Evolutionary conservation across 2,888 invertebrate genomes (phyloP).

Genomic region (Dromius quadrimaculatus): DNA sequence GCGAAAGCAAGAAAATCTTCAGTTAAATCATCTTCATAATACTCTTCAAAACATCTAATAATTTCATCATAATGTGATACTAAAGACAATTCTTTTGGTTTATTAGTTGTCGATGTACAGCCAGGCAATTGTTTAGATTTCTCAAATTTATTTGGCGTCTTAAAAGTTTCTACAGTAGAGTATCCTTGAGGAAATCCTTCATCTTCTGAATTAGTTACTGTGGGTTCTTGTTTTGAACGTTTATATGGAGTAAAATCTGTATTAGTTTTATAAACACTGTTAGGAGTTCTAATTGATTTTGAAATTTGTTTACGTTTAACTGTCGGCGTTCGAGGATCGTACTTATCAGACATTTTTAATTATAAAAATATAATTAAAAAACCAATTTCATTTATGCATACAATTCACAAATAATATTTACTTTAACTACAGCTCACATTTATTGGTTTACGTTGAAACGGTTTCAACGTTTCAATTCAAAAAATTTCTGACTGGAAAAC

Average conservation of each 20-base stretch:
- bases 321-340: neutral
- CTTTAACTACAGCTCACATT: no score
- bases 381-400: no score
- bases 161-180: neutral
- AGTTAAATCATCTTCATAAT: conserved; percentile 28
- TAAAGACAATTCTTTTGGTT: neutral
- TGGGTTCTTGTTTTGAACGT: conserved; percentile 30
- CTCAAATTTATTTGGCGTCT: conserved; percentile 4
- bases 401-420: conserved; percentile 11
- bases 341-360: conserved; percentile 16
- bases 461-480: no score
- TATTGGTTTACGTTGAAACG: no score
- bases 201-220: conserved; percentile 28
- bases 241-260: conserved; percentile 26
- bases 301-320: conserved; percentile 10
- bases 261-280: neutral
- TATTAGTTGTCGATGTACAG: neutral
- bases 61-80: conserved; percentile 40
- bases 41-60: conserved; percentile 9
- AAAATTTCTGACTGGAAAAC: no score
- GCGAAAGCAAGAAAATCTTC: conserved; percentile 38
- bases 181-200: conserved; percentile 38
- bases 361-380: conserved; percentile 5
- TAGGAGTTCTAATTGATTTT: neutral
- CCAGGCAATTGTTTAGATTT: neutral